A percentile compares a stretch with the other conserved stretches of the same genome.
These are phyloP conservation scores for Caenorhabditis afra DNA, from an alignment of 2,888 invertebrate species.

Conservation along the genomic window DNA sequence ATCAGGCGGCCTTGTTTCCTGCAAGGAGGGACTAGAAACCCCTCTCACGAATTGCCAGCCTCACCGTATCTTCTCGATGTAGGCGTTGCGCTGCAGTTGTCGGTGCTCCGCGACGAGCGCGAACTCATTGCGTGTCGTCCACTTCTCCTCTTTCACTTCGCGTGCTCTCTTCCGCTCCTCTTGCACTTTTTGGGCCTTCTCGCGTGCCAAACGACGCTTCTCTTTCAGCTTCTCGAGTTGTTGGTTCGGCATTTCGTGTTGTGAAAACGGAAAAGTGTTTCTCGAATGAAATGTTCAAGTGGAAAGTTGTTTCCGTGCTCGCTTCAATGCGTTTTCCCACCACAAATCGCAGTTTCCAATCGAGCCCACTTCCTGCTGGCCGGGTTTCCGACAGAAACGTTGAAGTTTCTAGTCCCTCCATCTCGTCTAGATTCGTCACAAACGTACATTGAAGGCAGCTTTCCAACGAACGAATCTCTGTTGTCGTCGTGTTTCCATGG, in stretches of 20 bases:
- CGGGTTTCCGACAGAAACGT: too few species aligned
- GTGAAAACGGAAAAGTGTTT: neutral
- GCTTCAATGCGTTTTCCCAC: too few species aligned
- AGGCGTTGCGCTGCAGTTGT: conserved; percentile 30
- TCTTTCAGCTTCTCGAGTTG: conserved; percentile 46
- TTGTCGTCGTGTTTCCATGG: neutral
- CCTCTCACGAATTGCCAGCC: neutral
- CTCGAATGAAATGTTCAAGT: neutral
- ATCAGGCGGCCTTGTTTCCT: conserved; percentile 43
- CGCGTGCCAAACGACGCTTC: conserved; percentile 40
- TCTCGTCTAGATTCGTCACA: too few species aligned
- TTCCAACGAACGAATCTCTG: too few species aligned
- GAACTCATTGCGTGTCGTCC: conserved; percentile 51
- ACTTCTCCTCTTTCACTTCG: conserved; percentile 52
- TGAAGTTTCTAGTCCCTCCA: too few species aligned
- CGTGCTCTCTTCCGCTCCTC: conserved; percentile 44
- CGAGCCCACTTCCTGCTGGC: too few species aligned
- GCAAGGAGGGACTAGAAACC: neutral
- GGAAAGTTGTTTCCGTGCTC: neutral
- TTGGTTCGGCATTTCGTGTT: conserved; percentile 28
- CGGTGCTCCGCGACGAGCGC: conserved; percentile 48
- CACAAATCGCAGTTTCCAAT: too few species aligned
- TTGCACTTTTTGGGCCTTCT: conserved; percentile 39
- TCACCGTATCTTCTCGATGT: conserved; percentile 44
- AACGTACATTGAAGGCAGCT: too few species aligned